Percentiles rank a stretch among this genome's conserved stretches.
These are phyloP conservation scores for Dioctria linearis DNA, from an alignment of 2,888 invertebrate species.

Conservation along the genomic window DNA sequence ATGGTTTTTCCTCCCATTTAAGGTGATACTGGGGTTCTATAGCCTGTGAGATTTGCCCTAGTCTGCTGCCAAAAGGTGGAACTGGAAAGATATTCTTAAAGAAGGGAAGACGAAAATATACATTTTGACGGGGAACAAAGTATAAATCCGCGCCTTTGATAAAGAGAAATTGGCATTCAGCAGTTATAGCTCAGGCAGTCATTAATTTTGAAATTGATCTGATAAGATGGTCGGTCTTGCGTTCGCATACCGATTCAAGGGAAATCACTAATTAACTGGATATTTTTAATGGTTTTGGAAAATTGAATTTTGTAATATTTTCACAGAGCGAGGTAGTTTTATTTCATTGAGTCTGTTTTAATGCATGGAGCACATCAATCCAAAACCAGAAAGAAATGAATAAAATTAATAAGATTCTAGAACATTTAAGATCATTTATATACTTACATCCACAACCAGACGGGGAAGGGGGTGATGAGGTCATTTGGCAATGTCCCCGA, in stretches of 20 bases:
- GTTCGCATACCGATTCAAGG: neutral
- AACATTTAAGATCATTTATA: too few relatives aligned
- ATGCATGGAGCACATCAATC: too few relatives aligned
- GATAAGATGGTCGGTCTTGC: slow-evolving; percentile 50
- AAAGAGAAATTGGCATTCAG: slow-evolving; percentile 54
- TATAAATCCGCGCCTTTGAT: slow-evolving; percentile 13
- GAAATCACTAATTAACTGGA: slow-evolving; percentile 21
- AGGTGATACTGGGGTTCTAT: slow-evolving; percentile 51
- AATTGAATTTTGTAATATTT: slow-evolving; percentile 35
- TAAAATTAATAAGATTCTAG: too few relatives aligned
- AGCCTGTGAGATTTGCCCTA: neutral
- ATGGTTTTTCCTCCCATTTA: slow-evolving; percentile 36
- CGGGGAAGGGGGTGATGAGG: too few relatives aligned
- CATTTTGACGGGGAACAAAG: neutral
- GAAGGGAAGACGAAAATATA: neutral
- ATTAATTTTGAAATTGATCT: slow-evolving; percentile 57
- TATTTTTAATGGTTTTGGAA: slow-evolving; percentile 30
- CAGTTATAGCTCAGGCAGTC: slow-evolving; percentile 49
- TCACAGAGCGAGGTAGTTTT: neutral
- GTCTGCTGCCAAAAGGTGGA: neutral
- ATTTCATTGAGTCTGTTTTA: too few relatives aligned
- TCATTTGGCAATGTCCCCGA: too few relatives aligned
- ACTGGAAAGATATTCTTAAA: neutral
- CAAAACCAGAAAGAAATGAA: too few relatives aligned
- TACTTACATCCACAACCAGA: too few relatives aligned